Conservation (phyloP, 2,113 vertebrate species). For the Vulpes ferrilata region DNA sequence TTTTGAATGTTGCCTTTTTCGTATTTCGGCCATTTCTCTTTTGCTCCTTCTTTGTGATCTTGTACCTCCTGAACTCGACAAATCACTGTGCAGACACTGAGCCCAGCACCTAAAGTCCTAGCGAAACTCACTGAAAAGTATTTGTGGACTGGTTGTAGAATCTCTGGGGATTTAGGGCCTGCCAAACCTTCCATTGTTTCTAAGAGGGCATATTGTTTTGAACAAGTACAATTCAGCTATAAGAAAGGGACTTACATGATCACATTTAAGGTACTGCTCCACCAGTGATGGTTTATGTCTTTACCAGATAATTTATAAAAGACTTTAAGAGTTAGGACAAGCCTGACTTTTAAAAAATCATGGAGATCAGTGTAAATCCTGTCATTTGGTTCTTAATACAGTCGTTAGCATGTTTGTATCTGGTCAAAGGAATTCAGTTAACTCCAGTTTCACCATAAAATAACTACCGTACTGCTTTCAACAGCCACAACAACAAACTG, state of each 20-base stretch:
- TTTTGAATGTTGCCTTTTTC: not conserved
- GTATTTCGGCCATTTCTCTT: not conserved
- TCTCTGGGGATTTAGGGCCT: not conserved
- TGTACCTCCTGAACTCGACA: not conserved
- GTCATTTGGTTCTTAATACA: not conserved
- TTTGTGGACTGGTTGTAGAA: not conserved
- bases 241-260: not conserved
- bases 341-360: not conserved
- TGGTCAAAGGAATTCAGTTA: not conserved
- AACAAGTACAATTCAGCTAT: not conserved
- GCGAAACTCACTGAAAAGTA: not conserved
- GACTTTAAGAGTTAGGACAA: not conserved
- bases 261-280: not conserved
- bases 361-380: not conserved
- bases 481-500: not conserved
- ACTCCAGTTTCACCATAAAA: not conserved
- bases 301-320: not conserved
- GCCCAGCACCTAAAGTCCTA: not conserved
- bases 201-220: not conserved
- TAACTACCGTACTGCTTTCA: not conserved
- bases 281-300: not conserved
- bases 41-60: not conserved
- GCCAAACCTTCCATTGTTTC: not conserved
- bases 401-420: not conserved
- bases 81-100: not conserved